Conservation (phyloP, 30 jellyfish, hydroid and myxozoan species). For the Turritopsis dohrnii region DNA sequence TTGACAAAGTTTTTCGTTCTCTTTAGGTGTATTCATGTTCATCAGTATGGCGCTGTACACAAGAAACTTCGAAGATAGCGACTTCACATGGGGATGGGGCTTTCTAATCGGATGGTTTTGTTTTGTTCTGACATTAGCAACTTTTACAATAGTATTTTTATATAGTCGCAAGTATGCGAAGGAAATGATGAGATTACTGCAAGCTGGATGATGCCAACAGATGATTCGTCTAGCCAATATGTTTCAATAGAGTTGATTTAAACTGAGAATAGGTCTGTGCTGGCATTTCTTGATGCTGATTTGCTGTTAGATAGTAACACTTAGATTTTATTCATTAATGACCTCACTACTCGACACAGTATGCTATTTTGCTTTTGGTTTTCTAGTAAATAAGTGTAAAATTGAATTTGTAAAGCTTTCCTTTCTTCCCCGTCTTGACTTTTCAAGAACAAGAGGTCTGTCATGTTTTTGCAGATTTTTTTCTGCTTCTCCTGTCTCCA, state of each 20-base stretch:
- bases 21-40: not conserved
- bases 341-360: not conserved
- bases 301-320: not conserved
- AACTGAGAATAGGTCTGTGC: no score
- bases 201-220: no score
- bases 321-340: not conserved
- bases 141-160: not conserved
- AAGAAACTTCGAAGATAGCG: not conserved
- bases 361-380: not conserved
- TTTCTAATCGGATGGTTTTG: not conserved
- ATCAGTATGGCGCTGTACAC: not conserved
- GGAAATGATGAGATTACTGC: not conserved
- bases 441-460: no score
- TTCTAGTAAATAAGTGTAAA: not conserved
- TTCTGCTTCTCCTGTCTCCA: not conserved
- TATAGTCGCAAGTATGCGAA: not conserved
- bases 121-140: not conserved
- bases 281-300: not conserved
- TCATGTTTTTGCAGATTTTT: no score
- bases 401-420: not conserved
- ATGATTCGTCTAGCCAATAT: not conserved
- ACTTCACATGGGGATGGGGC: slow-evolving; percentile 5
- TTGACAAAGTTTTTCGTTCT: not conserved
- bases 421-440: not conserved
- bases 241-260: not conserved